Conservation (phyloP, 2,888 invertebrate genomes). For the Phyllotreta cruciferae region DNA sequence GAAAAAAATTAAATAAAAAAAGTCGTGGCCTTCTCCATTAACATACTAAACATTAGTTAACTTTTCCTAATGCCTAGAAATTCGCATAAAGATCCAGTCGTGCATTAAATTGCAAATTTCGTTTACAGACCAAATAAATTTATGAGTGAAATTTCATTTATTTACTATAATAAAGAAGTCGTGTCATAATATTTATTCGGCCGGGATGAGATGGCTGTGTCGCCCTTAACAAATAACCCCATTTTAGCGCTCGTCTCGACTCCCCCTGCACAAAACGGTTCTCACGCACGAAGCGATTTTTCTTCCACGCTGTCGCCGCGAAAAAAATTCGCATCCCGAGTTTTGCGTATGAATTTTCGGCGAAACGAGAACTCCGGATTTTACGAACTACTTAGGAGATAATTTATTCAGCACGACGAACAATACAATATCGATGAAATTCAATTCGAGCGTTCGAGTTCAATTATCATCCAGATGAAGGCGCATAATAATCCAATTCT, state of each 20-base stretch:
- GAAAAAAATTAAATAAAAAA: too few relatives aligned
- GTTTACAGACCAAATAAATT: not conserved
- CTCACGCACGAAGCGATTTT: constrained; percentile 21
- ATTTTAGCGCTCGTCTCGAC: constrained; percentile 16
- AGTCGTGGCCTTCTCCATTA: too few relatives aligned
- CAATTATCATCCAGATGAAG: constrained; percentile 12
- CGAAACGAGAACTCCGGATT: not conserved
- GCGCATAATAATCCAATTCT: constrained; percentile 6
- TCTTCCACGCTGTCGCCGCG: constrained; percentile 9
- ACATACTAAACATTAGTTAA: too few relatives aligned
- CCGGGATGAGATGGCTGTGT: constrained; percentile 13
- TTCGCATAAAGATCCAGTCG: not conserved
- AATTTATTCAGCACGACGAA: not conserved
- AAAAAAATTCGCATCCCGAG: too few relatives aligned
- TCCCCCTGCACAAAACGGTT: constrained; percentile 21
- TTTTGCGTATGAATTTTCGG: not conserved
- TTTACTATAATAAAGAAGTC: constrained; percentile 27
- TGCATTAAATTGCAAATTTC: constrained; percentile 5
- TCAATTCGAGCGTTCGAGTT: not conserved
- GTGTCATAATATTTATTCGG: constrained; percentile 30
- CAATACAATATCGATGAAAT: constrained; percentile 4
- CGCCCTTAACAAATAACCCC: constrained; percentile 29
- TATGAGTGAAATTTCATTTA: constrained; percentile 27
- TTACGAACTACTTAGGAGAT: not conserved
- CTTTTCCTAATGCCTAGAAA: too few relatives aligned